Base-by-base conservation (phyloP, 2,113 vertebrate genomes). In the Tor tambroides region DNA sequence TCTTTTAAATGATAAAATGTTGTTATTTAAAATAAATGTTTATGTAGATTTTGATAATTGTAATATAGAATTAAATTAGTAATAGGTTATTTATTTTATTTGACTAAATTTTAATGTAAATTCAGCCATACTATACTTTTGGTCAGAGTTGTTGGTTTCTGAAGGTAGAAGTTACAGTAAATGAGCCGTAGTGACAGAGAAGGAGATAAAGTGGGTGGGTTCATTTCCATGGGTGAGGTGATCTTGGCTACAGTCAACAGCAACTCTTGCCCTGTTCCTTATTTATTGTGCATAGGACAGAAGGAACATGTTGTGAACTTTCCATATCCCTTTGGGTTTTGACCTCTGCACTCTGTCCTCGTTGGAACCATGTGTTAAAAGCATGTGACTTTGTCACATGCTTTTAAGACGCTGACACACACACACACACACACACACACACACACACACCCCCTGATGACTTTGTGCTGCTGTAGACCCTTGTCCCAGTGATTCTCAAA, bases 281-380 rank as follows among this genome's bases (percentile, higher is more conserved):
- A 23, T 49, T 67, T 67, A 46, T 21, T 67, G 80, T 81, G 30
- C 10, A n/a, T 49, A 41, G 19, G 7, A 46, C 11, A 10, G 41
- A 67, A 82, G 80, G n/a, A 82, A 4, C n/a, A 82, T 67, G 80
- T 43, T 46, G 14, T 46, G 41, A 82, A 43, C 41, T 82, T 28
- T 63, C n/a, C 4, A 17, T 43, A 10, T 49, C 15, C 61, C 26
- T 7, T 82, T 65, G 43, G 26, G 15, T 82, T 41, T 82, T 49
- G 80, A 82, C 35, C 61, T 28, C 41, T 49, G n/a, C 26, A 61
- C 30, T 63, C 19, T 41, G 10, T 80, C 51, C 32, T 61, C 17
- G 26, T 26, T 65, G 28, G 26, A 49, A 67, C 15, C 38, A 82
- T 65, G 80, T 28, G 35, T 28, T 81, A 28, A 49, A 82, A 82